Evolutionary conservation across 2,113 vertebrate genomes (phyloP), one percentile per base, ranked within the genome.

Genomic region (Plecturocebus donacophilus): DNA sequence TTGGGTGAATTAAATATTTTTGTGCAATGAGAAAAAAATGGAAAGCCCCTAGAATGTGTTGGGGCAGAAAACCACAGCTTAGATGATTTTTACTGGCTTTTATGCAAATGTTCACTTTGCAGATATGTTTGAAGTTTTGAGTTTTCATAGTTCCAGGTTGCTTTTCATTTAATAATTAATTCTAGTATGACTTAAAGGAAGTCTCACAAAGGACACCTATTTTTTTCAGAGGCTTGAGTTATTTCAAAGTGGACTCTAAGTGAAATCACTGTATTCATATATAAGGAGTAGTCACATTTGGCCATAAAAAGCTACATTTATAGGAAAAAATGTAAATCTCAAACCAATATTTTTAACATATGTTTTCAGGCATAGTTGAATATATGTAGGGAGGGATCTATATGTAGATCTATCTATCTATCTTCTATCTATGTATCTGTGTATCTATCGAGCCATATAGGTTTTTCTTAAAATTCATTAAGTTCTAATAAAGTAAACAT

Each of bases 51-150:
- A 73, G n/a, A 97, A 84, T 92, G 20, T 68, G 17, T 89, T 91
- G 32, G 9, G 9, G 38, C 30, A 87, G 38, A 85, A 96, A 87
- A 87, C 35, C 35, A 19, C 13, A 77, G 25, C 27, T 45, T 58
- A n/a, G 10, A 14, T 92, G 91, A 91, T 76, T 66, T 79, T 47
- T 9, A 17, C 21, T 81, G 49, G 52, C 54, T 91, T 8, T 84
- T 73, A 87, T 75, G 71, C 25, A 97, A 95, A 95, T 95, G 17
- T 49, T 76, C 32, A 21, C n/a, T 95, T 93, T 93, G 75, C 38
- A 96, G 42, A 89, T 76, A 11, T 92, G 35, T 87, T 94, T 94
- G 77, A 97, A 95, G 61, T 89, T 93, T 81, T 89, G 47, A 45
- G 8, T 96, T 92, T 97, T 92, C 38, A 68, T 81, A 76, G 35